Evolutionary conservation across 2,888 invertebrate genomes (phyloP).

Genomic region (Baccha elongata): DNA sequence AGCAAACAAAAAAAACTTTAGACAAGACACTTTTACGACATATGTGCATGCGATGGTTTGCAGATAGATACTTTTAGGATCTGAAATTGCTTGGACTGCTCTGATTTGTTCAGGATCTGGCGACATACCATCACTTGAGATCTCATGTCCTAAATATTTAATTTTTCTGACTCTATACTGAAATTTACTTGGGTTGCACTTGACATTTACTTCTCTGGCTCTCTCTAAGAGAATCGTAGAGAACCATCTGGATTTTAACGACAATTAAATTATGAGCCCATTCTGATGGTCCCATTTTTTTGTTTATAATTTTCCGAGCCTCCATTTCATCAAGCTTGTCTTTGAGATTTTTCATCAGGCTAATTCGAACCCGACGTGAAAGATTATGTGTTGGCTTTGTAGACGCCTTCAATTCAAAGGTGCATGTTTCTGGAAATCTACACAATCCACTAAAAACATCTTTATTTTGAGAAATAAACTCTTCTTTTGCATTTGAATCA

Average conservation of each 20-base stretch:
- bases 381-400: slow-evolving; percentile 17
- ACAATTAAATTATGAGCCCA: slow-evolving; percentile 41
- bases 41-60: no score
- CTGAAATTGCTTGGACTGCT: slow-evolving; percentile 49
- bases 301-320: slow-evolving; percentile 63
- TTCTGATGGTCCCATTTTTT: slow-evolving; percentile 3
- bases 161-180: slow-evolving; percentile 11
- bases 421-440: slow-evolving; percentile 22
- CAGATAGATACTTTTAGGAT: slow-evolving; percentile 74
- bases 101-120: slow-evolving; percentile 30
- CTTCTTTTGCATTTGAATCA: neutral
- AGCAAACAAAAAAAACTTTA: no score
- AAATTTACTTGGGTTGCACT: slow-evolving; percentile 21
- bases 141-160: slow-evolving; percentile 41
- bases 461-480: slow-evolving; percentile 19
- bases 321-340: slow-evolving; percentile 58
- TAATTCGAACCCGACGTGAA: slow-evolving; percentile 65
- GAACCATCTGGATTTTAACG: slow-evolving; percentile 21
- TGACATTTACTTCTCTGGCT: slow-evolving; percentile 29
- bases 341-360: slow-evolving; percentile 61
- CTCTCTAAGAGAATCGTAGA: neutral
- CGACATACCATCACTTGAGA: slow-evolving; percentile 13
- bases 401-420: slow-evolving; percentile 20
- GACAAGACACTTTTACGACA: no score
- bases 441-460: slow-evolving; percentile 34